Conservation (phyloP, 2,113 vertebrate genomes). For the Hippocampus barbouri region DNA sequence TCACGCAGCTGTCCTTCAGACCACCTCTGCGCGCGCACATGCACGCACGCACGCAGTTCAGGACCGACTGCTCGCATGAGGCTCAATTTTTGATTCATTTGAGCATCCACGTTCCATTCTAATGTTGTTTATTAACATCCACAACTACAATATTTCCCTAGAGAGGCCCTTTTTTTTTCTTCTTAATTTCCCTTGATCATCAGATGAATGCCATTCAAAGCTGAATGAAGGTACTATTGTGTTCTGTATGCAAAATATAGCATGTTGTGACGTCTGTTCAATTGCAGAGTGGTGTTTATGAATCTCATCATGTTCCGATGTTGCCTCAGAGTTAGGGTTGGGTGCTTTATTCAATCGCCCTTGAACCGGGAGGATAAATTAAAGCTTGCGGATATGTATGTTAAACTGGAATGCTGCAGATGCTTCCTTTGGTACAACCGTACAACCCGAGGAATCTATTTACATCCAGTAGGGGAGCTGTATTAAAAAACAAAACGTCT, state of each 20-base stretch:
- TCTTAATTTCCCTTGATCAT: neutral
- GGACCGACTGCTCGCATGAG: neutral
- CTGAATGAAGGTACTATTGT: neutral
- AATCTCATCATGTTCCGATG: neutral
- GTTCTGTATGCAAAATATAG: neutral
- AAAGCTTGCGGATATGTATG: neutral
- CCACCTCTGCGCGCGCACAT: conserved; percentile 41
- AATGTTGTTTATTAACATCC: neutral
- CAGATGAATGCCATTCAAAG: neutral
- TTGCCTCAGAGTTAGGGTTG: neutral
- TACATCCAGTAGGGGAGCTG: neutral
- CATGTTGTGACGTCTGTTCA: neutral
- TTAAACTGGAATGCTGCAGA: neutral
- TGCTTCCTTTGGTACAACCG: neutral
- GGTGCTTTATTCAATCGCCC: neutral
- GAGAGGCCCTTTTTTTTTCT: neutral
- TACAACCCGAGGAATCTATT: neutral
- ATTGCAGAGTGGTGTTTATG: neutral
- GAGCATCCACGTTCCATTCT: neutral
- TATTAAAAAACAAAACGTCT: neutral
- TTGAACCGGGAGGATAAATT: conserved; percentile 11
- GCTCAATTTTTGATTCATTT: neutral
- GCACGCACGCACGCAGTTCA: neutral
- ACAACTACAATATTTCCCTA: neutral
- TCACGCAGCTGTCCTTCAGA: conserved; percentile 49